A percentile compares a stretch with the other conserved stretches of the same genome.
Evolutionary conservation across 2,113 vertebrate species (phyloP).

Genomic region (Zingel zingel): DNA sequence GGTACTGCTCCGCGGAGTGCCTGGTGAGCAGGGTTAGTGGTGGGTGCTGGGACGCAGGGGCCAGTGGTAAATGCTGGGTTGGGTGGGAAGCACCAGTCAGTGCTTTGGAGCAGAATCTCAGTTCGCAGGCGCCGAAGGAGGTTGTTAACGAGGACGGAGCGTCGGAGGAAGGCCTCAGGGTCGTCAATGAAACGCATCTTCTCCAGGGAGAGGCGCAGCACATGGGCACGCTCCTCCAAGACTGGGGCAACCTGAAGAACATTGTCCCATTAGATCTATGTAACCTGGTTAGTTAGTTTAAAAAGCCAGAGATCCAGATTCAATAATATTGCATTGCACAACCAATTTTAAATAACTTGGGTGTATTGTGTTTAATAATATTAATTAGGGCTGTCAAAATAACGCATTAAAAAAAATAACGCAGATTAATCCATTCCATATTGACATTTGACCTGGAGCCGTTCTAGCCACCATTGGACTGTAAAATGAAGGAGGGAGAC

Average conservation of each 20-base stretch:
- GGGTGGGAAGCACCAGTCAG: constrained; percentile 92
- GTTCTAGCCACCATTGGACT: too few relatives aligned
- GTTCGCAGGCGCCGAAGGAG: constrained; percentile 93
- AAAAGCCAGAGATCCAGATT: background rate
- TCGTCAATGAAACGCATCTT: constrained; percentile 97
- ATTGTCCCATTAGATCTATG: constrained; percentile 3
- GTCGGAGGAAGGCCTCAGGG: constrained; percentile 94
- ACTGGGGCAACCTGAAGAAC: constrained; percentile 88
- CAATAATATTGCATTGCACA: background rate
- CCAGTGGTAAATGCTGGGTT: constrained; percentile 49
- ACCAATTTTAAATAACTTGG: too few relatives aligned
- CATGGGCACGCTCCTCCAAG: constrained; percentile 94
- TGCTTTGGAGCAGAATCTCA: constrained; percentile 93
- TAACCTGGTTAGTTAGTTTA: too few relatives aligned
- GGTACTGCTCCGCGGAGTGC: constrained; percentile 81
- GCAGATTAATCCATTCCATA: too few relatives aligned
- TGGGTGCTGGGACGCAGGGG: constrained; percentile 58
- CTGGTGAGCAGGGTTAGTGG: constrained; percentile 64
- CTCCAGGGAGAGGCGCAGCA: constrained; percentile 96
- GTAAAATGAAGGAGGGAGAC: too few relatives aligned
- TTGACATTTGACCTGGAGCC: too few relatives aligned
- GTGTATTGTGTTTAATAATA: background rate
- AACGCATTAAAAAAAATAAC: too few relatives aligned
- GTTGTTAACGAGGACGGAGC: constrained; percentile 97
- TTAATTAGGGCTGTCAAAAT: too few relatives aligned